Percentiles rank a stretch among this genome's conserved stretches.
Evolutionary conservation across 2,888 invertebrate species (phyloP).

Genomic region (Dichetophora obliterata): DNA sequence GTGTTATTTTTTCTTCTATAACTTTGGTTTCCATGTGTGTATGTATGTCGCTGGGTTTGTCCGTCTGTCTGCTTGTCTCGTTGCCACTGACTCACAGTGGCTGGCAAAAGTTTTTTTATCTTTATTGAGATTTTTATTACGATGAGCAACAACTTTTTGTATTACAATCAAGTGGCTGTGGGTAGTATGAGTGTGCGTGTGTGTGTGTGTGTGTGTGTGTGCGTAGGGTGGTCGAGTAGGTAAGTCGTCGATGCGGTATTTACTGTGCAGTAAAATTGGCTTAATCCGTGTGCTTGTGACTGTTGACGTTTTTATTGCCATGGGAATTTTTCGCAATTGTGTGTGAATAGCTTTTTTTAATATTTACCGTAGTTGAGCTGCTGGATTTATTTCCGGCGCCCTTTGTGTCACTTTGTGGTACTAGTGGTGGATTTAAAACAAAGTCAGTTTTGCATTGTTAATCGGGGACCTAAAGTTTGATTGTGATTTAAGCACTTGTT

Average conservation of each 20-base stretch:
- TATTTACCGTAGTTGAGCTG: neutral
- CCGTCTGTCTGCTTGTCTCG: neutral
- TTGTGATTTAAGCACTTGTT: slow-evolving; percentile 7
- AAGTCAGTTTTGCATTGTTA: slow-evolving; percentile 20
- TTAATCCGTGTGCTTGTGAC: slow-evolving; percentile 5
- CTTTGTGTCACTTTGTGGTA: slow-evolving; percentile 6
- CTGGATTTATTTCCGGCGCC: neutral
- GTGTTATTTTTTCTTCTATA: neutral
- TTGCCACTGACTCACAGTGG: neutral
- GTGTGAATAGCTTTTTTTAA: neutral
- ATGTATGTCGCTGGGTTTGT: slow-evolving; percentile 4
- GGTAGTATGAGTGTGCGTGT: neutral
- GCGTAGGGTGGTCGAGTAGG: neutral
- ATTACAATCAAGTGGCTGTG: slow-evolving; percentile 5
- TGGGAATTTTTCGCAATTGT: slow-evolving; percentile 19
- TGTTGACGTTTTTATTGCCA: slow-evolving; percentile 34
- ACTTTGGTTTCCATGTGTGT: slow-evolving; percentile 1
- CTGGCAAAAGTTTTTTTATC: slow-evolving; percentile 15
- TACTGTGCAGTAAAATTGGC: slow-evolving; percentile 22
- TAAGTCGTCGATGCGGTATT: neutral
- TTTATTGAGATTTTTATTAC: slow-evolving; percentile 38
- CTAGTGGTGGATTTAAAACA: neutral
- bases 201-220: slow-evolving; percentile 1
- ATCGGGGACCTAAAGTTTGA: slow-evolving; percentile 32
- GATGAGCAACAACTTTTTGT: slow-evolving; percentile 34